Conservation (phyloP, 2,888 invertebrate genomes). For the Fragum sueziense region DNA sequence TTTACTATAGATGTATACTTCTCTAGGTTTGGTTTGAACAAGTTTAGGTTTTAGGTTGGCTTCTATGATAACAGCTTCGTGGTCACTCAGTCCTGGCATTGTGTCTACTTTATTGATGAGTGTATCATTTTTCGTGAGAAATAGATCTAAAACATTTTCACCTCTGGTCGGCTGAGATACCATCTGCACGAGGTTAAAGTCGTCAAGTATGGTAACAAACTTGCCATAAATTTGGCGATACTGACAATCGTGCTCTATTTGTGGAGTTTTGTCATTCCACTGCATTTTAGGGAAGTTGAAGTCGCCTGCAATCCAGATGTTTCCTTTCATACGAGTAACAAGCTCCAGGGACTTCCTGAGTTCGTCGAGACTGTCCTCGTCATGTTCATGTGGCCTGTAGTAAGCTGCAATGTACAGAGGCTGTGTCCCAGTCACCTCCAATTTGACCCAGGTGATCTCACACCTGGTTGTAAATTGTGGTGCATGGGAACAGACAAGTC, state of each 20-base stretch:
- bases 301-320: slow-evolving; percentile 31
- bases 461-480: too few species aligned
- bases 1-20: neutral
- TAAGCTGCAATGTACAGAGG: slow-evolving; percentile 10
- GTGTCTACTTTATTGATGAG: too few species aligned
- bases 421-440: neutral
- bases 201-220: slow-evolving; percentile 9
- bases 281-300: slow-evolving; percentile 23
- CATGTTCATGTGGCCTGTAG: slow-evolving; percentile 23
- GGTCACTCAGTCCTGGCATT: slow-evolving; percentile 26
- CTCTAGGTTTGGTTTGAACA: neutral
- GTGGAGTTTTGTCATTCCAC: too few species aligned
- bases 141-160: too few species aligned
- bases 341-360: slow-evolving; percentile 9
- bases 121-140: too few species aligned
- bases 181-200: slow-evolving; percentile 26
- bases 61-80: slow-evolving; percentile 5
- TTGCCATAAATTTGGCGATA: too few species aligned
- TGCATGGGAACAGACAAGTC: too few species aligned
- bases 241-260: too few species aligned
- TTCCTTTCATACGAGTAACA: neutral
- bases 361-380: slow-evolving; percentile 11
- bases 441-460: too few species aligned
- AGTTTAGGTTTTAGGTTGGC: neutral
- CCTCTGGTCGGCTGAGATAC: slow-evolving; percentile 20